Base-by-base conservation (phyloP, 2,888 invertebrate species). In the Platypus cylindrus region DNA sequence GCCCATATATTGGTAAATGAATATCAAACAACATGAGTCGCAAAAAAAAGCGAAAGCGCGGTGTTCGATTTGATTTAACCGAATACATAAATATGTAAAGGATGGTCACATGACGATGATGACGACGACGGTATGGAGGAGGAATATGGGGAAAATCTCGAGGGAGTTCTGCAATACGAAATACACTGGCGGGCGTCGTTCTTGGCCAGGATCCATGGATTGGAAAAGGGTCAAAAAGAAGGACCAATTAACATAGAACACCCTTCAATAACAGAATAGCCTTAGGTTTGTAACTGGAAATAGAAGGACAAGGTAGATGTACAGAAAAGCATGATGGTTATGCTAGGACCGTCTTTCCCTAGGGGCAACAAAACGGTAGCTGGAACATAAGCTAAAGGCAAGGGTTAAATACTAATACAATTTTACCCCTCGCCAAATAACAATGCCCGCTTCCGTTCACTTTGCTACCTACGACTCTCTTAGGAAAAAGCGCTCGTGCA, bases 341-440 rank as follows among this genome's bases (percentile, higher is more conserved):
- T 50, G 53, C 55, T 56, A 50, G 50, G 51, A 52, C 49, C 45
- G 45, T 47, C 40, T 52, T 53, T 59, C 60, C 59, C 60, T 54
- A 50, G 58, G 56, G 59, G 57, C 55, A 49, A 49, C 51, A 54
- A 55, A 47, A 47, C 45, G 55, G 57, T 55, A 58, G 58, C 59
- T 60, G 60, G 60, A 61, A 52, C 55, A 50, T 51, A 48, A 51
- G 56, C 56, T 60, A 56, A 61, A 60, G 60, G 60, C 58, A 60
- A 60, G 62, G 61, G 61, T 61, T 62, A 60, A 59, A 59, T 59
- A 59, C 60, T 59, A 58, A 60, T 58, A 60, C 59, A 60, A 60
- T 58, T 56, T 58, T 55, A 54, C 53, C 56, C 57, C 57, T 56
- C 51, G 49, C 56, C 53, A 59, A 58, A 60, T 60, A 61, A 62